Evolutionary conservation across 1,140 invertebrate species (phyloP).

Genomic region (Aradophagus sp.): DNA sequence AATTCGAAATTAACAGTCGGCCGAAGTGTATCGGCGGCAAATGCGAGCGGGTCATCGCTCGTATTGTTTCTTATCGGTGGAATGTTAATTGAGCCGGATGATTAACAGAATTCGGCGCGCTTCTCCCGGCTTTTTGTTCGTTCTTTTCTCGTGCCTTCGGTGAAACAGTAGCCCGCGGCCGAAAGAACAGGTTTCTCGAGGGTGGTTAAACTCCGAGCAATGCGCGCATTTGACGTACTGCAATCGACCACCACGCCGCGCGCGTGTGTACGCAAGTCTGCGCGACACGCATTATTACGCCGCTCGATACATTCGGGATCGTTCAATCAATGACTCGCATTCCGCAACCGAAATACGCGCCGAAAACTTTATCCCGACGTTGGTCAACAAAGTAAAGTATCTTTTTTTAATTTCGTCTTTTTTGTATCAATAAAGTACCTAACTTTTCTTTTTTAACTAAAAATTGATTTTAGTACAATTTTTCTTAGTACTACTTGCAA

Average conservation of each 20-base stretch:
- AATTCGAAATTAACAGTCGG: too few relatives aligned
- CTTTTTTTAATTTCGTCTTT: too few relatives aligned
- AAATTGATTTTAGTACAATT: too few relatives aligned
- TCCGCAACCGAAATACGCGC: too few relatives aligned
- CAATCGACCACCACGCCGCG: slow-evolving; percentile 10
- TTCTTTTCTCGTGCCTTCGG: slow-evolving; percentile 44
- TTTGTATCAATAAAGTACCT: too few relatives aligned
- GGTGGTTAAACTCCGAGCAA: slow-evolving; percentile 44
- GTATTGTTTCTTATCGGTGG: slow-evolving; percentile 23
- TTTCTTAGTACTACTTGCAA: too few relatives aligned
- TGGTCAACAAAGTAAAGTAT: too few relatives aligned
- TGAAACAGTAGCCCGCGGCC: slow-evolving; percentile 39
- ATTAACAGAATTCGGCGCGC: slow-evolving; percentile 48
- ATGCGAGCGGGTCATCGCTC: slow-evolving; percentile 23
- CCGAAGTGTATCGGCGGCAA: too few relatives aligned
- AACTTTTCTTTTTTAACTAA: too few relatives aligned
- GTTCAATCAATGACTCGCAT: slow-evolving; percentile 8
- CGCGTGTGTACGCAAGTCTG: neutral
- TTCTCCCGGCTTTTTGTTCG: slow-evolving; percentile 33
- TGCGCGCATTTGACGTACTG: slow-evolving; percentile 39
- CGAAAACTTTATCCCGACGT: slow-evolving; percentile 1
- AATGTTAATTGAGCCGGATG: slow-evolving; percentile 41
- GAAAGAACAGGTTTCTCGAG: slow-evolving; percentile 44
- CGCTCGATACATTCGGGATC: slow-evolving; percentile 16
- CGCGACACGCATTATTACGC: slow-evolving; percentile 14